Evolutionary conservation across 2,797 vertebrate genomes (phyloP), one percentile per base, ranked within the genome.

Genomic region (Scyliorhinus canicula): DNA sequence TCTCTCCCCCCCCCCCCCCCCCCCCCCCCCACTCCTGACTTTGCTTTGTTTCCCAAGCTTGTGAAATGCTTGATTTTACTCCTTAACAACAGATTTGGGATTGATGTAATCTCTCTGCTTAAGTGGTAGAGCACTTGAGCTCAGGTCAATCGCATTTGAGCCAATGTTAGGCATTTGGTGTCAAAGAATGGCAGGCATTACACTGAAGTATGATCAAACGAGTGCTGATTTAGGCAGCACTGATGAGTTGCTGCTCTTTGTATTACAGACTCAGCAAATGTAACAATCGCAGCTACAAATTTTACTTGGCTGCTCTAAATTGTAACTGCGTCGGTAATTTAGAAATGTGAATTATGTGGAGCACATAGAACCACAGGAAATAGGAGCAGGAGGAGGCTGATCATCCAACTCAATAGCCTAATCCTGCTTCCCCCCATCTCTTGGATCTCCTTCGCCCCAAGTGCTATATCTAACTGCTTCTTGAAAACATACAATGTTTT

Each of bases 281-380:
- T 63, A 47, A 26, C 60, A 67, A 63, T 44, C 60, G 65, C 90
- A 93, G 65, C 47, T 21, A 40, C n/a, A 40, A 7, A 24, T 40
- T 52, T 1, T 65, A 40, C 57, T 91, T 12, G 19, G 7, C 57
- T 65, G 88, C n/a, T 40, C 6, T 63, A 65, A 91, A n/a, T 91
- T 8, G 24, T 47, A 47, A 47, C 40, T 26, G 21, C n/a, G 44
- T 11, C 5, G 4, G 90, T 71, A 71, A 2, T 55, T 74, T 65
- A 52, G 47, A 67, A 94, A 94, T 52, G 28, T 94, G 28, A 94
- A 94, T 94, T 52, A 93, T 47, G n/a, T 65, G 8, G 21, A 93
- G n/a, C n/a, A n/a, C n/a, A n/a, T n/a, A n/a, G n/a, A n/a, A n/a
- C n/a, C n/a, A n/a, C n/a, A n/a, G n/a, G n/a, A n/a, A n/a, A n/a